Evolutionary conservation across 2,113 vertebrate species (phyloP), one percentile per base, ranked within the genome.

Genomic region (Crotalus viridis): DNA sequence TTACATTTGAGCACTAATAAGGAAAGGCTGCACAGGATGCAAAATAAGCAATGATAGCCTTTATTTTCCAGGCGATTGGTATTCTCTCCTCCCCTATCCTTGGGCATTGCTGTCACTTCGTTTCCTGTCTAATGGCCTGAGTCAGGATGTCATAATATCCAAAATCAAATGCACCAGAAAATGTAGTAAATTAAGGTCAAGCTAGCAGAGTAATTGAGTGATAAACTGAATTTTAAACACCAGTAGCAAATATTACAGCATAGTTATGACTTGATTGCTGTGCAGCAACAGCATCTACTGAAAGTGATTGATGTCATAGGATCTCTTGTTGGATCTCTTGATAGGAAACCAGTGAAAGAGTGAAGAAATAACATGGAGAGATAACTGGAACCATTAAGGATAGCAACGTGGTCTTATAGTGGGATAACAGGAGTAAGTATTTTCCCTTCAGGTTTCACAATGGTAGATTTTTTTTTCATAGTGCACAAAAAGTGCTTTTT

Each of bases 91-190:
- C 74, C 91, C 33, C 74, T 10, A 24, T 96, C 94, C 93, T 87
- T 93, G 94, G 91, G 91, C 93, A 89, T 94, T 90, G 61, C 93
- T 52, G 92, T 91, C 57, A 39, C 96, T 97, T 96, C 95, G 90
- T 96, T 97, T 96, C 92, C 61, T 93, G 89, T 97, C 91, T 96
- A 96, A 95, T 96, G 95, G 94, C 90, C 85, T 94, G 93, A 97
- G 91, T 95, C 93, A 64, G 90, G 92, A 94, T 95, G 93, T 96
- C 94, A 90, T 96, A 95, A 95, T 96, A 97, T 93, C 93, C 93
- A 95, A 97, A 97, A 96, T 95, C 95, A 96, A 97, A 97, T 94
- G 95, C 96, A 97, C 95, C 95, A 95, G 97, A 96, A 96, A 97
- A 97, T 97, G 91, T n/a, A 96, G 97, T 96, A 96, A 96, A 96